phyloP scores from a whole-genome alignment of 64 coral and sea anemone genomes.

The Montipora sp. region DNA sequence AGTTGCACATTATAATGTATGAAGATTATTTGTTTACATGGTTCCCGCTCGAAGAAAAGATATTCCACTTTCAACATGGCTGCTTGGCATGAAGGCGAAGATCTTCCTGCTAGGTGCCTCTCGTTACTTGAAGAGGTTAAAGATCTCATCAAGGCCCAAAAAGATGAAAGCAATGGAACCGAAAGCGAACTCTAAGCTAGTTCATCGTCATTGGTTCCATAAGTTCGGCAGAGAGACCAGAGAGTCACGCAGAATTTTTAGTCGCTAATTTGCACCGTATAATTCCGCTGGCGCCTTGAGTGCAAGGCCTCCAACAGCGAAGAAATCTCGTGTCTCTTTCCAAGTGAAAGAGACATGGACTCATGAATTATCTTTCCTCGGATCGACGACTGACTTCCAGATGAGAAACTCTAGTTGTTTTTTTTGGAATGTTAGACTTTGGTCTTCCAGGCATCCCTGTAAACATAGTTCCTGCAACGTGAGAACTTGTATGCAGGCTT shows the following conservation, averaged over 20 bases:
- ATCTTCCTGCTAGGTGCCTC: background rate
- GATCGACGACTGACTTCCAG: no score
- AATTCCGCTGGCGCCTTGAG: background rate
- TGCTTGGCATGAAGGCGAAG: background rate
- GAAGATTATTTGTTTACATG: background rate
- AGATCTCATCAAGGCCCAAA: background rate
- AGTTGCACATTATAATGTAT: background rate
- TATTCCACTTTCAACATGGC: slow-evolving; percentile 12
- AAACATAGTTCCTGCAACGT: slow-evolving; percentile 34
- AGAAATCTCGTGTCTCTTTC: background rate
- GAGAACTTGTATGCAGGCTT: slow-evolving; percentile 1
- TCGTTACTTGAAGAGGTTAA: slow-evolving; percentile 10
- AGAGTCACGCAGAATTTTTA: background rate
- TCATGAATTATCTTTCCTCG: background rate
- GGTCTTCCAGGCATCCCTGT: no score
- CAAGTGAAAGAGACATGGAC: background rate
- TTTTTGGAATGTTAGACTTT: no score
- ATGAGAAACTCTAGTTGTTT: no score
- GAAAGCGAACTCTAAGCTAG: background rate
- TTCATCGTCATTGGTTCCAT: background rate
- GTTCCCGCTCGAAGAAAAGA: background rate
- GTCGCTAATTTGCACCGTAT: background rate
- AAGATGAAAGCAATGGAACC: background rate
- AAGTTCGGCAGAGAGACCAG: background rate
- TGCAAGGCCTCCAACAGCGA: background rate